Evolutionary conservation across 2,113 vertebrate species (phyloP), one percentile per base, ranked within the genome.

Genomic region (Chelonoidis abingdonii): DNA sequence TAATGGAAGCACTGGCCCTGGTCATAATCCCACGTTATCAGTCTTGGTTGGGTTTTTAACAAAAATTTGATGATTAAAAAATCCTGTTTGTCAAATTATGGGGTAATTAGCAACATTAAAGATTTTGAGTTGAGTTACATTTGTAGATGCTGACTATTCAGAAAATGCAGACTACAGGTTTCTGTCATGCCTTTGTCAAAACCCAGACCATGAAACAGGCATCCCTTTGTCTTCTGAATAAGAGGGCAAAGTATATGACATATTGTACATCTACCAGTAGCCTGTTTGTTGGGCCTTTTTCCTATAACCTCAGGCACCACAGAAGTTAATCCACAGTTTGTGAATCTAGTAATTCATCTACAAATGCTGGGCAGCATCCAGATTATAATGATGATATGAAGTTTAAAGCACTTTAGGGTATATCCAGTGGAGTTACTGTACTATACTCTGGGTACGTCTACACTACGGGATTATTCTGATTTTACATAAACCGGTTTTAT

Each of bases 131-230:
- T 50, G 29, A 80, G 72, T 93, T 94, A 89, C 92, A 81, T 88
- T 83, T 89, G 93, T 88, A 83, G 53, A 92, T 86, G 87, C 95
- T 52, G 31, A 91, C 89, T 93, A 93, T 91, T 97, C 94, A 97
- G 92, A 95, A 95, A 97, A 95, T 93, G 90, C 85, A 97, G 94
- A 96, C 94, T 89, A 84, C 89, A 95, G 1, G 1, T 97, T 94
- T 91, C 93, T 19, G 95, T 54, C 84, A 81, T 44, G 93, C 87
- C 94, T 97, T 96, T 97, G 93, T 97, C 72, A 53, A 88, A 89
- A 44, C 19, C 35, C 72, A 49, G 35, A 29, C 25, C 41, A 92
- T 54, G 78, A 93, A 94, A 97, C 94, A 97, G 87, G 53, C 93
- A 75, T 84, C 50, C 72, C 95, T 95, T 97, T 97, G 96, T 97